Evolutionary conservation across 2,888 invertebrate genomes (phyloP).

Genomic region (Alcis repandata): DNA sequence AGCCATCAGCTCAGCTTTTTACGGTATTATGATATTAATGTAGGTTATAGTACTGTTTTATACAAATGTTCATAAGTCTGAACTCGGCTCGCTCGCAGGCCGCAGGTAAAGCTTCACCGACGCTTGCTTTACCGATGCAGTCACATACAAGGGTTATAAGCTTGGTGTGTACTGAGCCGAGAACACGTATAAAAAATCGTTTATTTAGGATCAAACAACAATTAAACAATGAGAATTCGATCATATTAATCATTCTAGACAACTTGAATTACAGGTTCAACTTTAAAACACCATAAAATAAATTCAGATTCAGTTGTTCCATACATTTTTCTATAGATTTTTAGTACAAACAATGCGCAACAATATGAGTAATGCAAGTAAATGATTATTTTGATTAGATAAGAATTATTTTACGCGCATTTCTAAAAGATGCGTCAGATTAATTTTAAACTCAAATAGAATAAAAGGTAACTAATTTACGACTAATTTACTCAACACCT

Average conservation of each 20-base stretch:
- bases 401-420: neutral
- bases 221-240: too few species aligned
- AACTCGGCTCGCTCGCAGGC: constrained; percentile 10
- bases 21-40: constrained; percentile 36
- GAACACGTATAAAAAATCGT: too few species aligned
- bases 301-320: too few species aligned
- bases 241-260: too few species aligned
- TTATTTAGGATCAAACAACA: too few species aligned
- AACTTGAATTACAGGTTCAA: too few species aligned
- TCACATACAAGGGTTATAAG: neutral
- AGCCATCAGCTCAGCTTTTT: constrained; percentile 16
- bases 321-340: too few species aligned
- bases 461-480: neutral
- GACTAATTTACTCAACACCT: neutral
- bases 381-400: neutral
- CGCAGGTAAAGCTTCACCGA: neutral
- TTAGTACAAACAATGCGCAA: too few species aligned
- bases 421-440: neutral
- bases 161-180: too few species aligned
- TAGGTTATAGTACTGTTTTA: constrained; percentile 25
- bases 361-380: neutral
- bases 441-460: neutral
- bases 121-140: constrained; percentile 31
- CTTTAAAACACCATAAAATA: too few species aligned
- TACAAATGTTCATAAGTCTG: constrained; percentile 6